A percentile compares a stretch with the other conserved stretches of the same genome.
Conservation (phyloP, 2,888 invertebrate genomes). For the Patella ulyssiponensis region DNA sequence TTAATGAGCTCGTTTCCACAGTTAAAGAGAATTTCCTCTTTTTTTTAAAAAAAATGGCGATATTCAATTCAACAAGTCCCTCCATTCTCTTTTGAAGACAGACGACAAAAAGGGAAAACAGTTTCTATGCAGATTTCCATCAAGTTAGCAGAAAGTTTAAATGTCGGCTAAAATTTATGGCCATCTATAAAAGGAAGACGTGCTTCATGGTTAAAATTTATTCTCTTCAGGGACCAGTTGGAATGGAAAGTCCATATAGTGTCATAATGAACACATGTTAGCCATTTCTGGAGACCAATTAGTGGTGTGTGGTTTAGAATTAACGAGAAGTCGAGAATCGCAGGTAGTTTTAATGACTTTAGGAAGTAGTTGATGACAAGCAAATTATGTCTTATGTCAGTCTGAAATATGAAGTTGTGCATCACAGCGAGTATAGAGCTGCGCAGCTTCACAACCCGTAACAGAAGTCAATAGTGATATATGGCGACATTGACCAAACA, state of each 20-base stretch:
- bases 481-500: neutral
- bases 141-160: no score
- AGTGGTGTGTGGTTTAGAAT: slow-evolving; percentile 5
- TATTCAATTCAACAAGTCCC: no score
- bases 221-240: neutral
- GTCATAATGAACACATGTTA: slow-evolving; percentile 11
- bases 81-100: no score
- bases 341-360: slow-evolving; percentile 7
- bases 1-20: no score
- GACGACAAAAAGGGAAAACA: no score
- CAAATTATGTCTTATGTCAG: slow-evolving; percentile 13
- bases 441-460: slow-evolving; percentile 3
- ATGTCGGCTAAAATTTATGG: no score
- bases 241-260: slow-evolving; percentile 7
- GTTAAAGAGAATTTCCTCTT: no score
- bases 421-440: neutral
- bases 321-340: neutral
- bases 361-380: slow-evolving; percentile 11
- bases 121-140: no score
- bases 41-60: no score
- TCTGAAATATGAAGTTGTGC: neutral
- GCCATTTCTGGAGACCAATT: neutral
- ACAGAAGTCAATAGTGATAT: slow-evolving; percentile 8
- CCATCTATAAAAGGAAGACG: no score
- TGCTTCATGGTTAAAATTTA: neutral